Conservation (phyloP, 2,888 invertebrate genomes). For the Hyposoter dolosus region DNA sequence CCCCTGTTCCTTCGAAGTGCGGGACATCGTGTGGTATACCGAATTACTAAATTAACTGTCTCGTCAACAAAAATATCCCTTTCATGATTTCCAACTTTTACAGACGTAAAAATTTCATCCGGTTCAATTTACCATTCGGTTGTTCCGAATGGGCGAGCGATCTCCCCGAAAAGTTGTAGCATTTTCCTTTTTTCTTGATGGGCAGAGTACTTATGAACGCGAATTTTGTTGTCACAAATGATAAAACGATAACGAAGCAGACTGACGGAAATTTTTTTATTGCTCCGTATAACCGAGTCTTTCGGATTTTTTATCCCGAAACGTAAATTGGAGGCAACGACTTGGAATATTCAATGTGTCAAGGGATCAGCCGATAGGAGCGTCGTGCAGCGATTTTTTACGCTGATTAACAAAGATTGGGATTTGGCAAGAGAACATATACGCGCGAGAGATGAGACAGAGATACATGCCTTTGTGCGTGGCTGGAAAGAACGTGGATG, state of each 20-base stretch:
- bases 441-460: constrained; percentile 3
- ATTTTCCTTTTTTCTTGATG: too few species aligned
- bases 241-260: too few species aligned
- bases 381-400: constrained; percentile 12
- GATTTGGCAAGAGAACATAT: constrained; percentile 3
- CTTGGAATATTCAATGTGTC: constrained; percentile 31
- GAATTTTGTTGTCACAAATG: too few species aligned
- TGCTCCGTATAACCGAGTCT: too few species aligned
- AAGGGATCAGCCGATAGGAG: not conserved
- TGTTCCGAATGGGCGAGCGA: not conserved
- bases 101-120: not conserved
- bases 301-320: not conserved
- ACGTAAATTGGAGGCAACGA: constrained; percentile 31
- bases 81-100: not conserved
- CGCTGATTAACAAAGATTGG: constrained; percentile 24
- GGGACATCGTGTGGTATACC: constrained; percentile 41
- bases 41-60: not conserved
- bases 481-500: constrained; percentile 31
- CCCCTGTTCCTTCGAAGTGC: constrained; percentile 17
- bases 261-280: too few species aligned
- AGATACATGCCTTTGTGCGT: constrained; percentile 29
- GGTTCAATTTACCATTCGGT: not conserved
- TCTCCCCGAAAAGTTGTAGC: too few species aligned
- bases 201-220: too few species aligned
- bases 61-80: not conserved